Conservation (phyloP, 2,797 vertebrate genomes). For the Argentina silus region DNA sequence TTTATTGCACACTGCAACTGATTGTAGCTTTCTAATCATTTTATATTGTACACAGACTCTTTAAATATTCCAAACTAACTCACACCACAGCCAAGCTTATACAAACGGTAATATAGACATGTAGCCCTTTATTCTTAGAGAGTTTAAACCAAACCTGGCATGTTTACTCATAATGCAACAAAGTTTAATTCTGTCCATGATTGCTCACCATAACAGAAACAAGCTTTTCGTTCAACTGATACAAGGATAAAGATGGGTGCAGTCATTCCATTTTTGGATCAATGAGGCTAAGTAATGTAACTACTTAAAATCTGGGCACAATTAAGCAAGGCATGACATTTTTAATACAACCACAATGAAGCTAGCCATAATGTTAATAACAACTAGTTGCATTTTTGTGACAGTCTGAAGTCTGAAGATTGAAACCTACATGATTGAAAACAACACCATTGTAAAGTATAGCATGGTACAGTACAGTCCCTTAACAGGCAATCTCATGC, state of each 20-base stretch:
- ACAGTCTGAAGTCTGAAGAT: no score
- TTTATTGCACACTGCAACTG: conserved; percentile 35
- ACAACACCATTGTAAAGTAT: no score
- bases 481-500: no score
- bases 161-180: neutral
- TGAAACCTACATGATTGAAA: no score
- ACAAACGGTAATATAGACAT: conserved; percentile 35
- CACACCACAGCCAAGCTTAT: conserved; percentile 34
- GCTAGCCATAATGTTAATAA: no score
- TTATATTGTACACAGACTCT: conserved; percentile 30
- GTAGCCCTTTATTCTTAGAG: conserved; percentile 28
- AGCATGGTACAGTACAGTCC: no score
- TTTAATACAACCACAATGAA: no score
- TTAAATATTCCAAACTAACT: conserved; percentile 34
- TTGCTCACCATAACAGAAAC: no score
- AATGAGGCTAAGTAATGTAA: neutral
- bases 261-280: neutral
- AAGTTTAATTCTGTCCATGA: no score
- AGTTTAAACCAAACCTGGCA: conserved; percentile 32
- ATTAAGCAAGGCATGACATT: no score
- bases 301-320: no score
- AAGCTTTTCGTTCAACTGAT: neutral
- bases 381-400: no score
- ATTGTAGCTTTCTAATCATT: conserved; percentile 24
- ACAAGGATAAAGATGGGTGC: neutral